These are phyloP conservation scores for Homalodisca vitripennis DNA, from an alignment of 1,140 invertebrate genomes.

Conservation along the genomic window DNA sequence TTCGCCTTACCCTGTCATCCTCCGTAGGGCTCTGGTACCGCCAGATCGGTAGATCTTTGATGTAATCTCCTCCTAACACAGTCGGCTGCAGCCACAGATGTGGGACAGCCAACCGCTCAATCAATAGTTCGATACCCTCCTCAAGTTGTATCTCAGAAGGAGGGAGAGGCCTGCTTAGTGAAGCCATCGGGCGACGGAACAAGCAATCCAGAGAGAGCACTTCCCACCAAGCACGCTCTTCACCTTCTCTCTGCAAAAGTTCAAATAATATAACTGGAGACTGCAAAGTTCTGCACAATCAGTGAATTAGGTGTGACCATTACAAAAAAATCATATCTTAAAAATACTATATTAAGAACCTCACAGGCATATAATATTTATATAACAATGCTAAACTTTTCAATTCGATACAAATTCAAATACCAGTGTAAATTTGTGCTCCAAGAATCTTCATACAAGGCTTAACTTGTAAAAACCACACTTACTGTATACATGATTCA, in stretches of 20 bases:
- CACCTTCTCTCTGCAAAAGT: not conserved
- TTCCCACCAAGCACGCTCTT: conserved; percentile 40
- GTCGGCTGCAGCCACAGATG: conserved; percentile 53
- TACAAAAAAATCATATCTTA: no score
- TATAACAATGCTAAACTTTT: no score
- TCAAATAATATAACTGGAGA: no score
- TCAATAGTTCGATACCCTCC: conserved; percentile 46
- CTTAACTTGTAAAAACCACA: no score
- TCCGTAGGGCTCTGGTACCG: conserved; percentile 31
- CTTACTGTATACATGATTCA: no score
- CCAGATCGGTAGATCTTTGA: conserved; percentile 56
- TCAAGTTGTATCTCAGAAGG: conserved; percentile 45
- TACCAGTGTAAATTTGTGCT: no score
- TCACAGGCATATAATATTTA: no score
- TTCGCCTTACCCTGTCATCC: conserved; percentile 8
- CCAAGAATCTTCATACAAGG: no score
- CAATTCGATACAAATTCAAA: no score
- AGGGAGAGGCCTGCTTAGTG: conserved; percentile 34
- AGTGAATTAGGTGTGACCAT: no score
- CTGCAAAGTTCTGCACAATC: no score
- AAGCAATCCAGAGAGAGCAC: conserved; percentile 42
- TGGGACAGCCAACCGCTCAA: conserved; percentile 51
- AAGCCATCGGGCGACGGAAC: conserved; percentile 43
- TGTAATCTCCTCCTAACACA: conserved; percentile 49
- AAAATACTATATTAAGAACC: no score